Base-by-base conservation (phyloP, 2,888 invertebrate species). In the Parelbella ahira region DNA sequence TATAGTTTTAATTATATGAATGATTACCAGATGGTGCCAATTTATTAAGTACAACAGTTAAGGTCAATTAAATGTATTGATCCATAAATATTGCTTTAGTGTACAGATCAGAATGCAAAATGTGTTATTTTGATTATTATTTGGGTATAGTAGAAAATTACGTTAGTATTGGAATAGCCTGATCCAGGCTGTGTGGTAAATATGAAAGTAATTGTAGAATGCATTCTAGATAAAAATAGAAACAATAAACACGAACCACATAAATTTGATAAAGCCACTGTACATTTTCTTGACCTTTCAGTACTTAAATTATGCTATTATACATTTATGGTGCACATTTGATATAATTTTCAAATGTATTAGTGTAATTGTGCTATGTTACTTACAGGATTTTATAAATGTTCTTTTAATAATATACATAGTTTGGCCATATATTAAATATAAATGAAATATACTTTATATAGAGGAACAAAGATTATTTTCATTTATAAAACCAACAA, bases 1-100 rank as follows among this genome's bases (percentile, higher is more conserved):
- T 45, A 43, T 44, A 41, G 39, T 29, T 46, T 39, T 32, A 43
- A 45, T 29, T 9, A 20, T 50, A 37, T 46, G 37, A 46, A 46
- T 57, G 61, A 68, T 73, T 72, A 77, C 74, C 75, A 73, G 58
- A 37, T 69, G 71, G 83, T 82, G 83, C 83, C 82, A 83, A 82
- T 76, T 64, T 33, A 18, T 41, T 62, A 53, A 59, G 53, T 59
- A 64, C 56, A 56, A 56, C 55, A 51, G 45, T 41, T 53, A 27
- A 24, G 27, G 21, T 7, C 27, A 27, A 25, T 1, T 12, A 15
- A 32, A 25, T 36, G 24, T 42, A 18, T 36, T 15, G 2, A 3
- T 15, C 4, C 4, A 15, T 15, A 15, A 15, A 15, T 15, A 2
- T 15, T 15, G n/a, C n/a, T n/a, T n/a, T n/a, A n/a, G n/a, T n/a